phyloP scores from a whole-genome alignment of 2,113 vertebrate genomes.

The Helogale parvula region DNA sequence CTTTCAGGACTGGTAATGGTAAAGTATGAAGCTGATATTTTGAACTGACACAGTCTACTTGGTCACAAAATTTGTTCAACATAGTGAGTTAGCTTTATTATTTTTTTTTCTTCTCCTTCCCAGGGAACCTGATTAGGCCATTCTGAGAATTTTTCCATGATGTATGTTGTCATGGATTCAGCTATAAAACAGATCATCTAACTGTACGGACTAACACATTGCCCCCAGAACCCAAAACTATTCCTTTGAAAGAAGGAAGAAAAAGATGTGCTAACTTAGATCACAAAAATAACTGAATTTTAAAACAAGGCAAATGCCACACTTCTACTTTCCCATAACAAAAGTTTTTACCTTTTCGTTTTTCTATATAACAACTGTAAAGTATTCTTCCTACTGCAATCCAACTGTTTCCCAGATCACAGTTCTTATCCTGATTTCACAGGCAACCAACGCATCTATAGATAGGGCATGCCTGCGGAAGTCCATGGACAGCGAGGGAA shows the following conservation, averaged over 20 bases:
- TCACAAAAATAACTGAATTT: conserved; percentile 18
- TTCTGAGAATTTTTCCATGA: not conserved
- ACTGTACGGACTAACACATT: not conserved
- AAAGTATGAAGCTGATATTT: conserved; percentile 4
- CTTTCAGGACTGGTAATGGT: not conserved
- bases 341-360: not conserved
- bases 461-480: not conserved
- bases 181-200: not conserved
- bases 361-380: not conserved
- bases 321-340: not conserved
- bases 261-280: not conserved
- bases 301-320: not conserved
- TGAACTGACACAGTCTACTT: not conserved
- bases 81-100: not conserved
- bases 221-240: conserved; percentile 16
- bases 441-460: not conserved
- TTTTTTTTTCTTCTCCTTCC: conserved; percentile 12
- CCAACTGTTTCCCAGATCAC: not conserved
- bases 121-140: not conserved
- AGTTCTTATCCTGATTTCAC: conserved; percentile 1
- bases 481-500: not conserved
- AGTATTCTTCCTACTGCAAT: not conserved
- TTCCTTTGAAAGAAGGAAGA: not conserved
- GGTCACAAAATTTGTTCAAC: not conserved
- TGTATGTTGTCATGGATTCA: not conserved